Conservation (phyloP, 2,797 vertebrate species). For the Thripadectes ignobilis region DNA sequence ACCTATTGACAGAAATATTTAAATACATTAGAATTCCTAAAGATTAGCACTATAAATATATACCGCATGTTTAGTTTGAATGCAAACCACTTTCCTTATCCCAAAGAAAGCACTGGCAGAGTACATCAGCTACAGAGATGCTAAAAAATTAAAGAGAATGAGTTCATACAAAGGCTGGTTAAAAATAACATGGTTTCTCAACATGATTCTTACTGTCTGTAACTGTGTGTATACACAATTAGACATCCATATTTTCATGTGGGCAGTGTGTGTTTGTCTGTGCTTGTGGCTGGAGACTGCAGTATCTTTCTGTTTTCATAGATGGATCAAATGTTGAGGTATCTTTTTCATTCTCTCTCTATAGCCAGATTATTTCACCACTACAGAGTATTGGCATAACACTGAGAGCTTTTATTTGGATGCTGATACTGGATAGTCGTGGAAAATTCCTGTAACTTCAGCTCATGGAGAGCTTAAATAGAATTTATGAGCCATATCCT, state of each 20-base stretch:
- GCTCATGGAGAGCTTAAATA: constrained; percentile 53
- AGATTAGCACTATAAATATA: not conserved
- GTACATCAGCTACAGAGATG: not conserved
- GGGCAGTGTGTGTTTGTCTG: not conserved
- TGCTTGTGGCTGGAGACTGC: not conserved
- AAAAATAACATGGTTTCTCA: not conserved
- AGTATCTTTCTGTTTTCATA: not conserved
- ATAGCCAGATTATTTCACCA: constrained; percentile 18
- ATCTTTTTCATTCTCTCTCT: constrained; percentile 26
- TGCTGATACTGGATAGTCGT: constrained; percentile 34
- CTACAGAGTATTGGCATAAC: constrained; percentile 34
- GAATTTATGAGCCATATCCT: constrained; percentile 60
- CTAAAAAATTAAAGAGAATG: not conserved
- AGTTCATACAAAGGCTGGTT: not conserved
- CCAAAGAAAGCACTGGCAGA: not conserved
- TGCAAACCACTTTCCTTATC: not conserved
- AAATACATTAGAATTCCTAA: not conserved
- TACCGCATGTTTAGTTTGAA: not conserved
- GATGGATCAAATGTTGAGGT: not conserved
- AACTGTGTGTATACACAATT: not conserved
- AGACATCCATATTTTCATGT: not conserved
- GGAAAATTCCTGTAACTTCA: constrained; percentile 67
- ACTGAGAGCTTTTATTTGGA: constrained; percentile 46
- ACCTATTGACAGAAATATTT: constrained; percentile 6
- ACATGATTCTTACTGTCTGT: not conserved